These are phyloP conservation scores for Myotis myotis DNA, from an alignment of 2,797 vertebrate species.

Conservation along the genomic window DNA sequence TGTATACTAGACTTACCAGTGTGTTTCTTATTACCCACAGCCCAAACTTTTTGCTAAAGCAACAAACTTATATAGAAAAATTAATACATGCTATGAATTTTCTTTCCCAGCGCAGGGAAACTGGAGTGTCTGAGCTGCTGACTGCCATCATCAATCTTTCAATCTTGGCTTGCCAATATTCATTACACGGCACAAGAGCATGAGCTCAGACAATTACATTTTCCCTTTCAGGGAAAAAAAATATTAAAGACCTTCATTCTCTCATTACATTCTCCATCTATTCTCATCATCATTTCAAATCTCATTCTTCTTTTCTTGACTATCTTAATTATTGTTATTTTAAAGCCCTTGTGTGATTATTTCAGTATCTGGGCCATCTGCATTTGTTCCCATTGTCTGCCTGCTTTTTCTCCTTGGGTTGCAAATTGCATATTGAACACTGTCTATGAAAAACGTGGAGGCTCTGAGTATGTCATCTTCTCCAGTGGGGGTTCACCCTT, in stretches of 20 bases:
- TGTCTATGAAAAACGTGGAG: background rate
- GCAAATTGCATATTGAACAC: background rate
- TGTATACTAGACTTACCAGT: background rate
- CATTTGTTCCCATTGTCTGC: background rate
- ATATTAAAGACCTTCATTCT: background rate
- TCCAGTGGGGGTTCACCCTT: background rate
- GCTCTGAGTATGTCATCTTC: background rate
- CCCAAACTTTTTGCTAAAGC: background rate
- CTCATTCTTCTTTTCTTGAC: constrained; percentile 17
- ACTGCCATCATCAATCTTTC: background rate
- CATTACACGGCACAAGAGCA: background rate
- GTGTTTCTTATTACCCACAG: background rate
- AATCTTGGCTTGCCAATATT: background rate
- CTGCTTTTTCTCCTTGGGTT: background rate
- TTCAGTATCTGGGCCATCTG: background rate
- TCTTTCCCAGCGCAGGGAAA: background rate
- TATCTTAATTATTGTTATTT: background rate
- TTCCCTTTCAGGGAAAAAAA: constrained; percentile 10
- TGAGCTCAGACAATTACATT: background rate
- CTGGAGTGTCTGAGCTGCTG: background rate
- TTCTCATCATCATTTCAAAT: background rate
- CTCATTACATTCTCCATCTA: background rate
- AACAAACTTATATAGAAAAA: background rate
- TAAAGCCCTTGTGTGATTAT: background rate
- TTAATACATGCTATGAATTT: background rate